Evolutionary conservation across 1,140 invertebrate species (phyloP).

Genomic region (Galleria mellonella): DNA sequence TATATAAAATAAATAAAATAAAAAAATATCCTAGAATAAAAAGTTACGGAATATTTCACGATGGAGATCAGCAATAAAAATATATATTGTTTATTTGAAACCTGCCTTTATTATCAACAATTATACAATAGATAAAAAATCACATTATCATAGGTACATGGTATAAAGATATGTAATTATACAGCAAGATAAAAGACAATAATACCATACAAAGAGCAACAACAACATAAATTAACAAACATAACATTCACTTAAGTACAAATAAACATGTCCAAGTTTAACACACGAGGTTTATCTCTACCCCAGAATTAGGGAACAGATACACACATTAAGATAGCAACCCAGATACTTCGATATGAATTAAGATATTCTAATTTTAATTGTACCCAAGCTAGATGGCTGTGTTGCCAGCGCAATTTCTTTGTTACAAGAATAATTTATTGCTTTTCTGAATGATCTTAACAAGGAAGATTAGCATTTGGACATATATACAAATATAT

Average conservation of each 20-base stretch:
- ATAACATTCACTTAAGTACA: conserved; percentile 54
- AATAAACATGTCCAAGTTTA: conserved; percentile 60
- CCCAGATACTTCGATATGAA: conserved; percentile 70
- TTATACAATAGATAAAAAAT: too few species aligned
- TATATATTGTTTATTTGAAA: too few species aligned
- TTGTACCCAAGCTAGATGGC: conserved; percentile 31
- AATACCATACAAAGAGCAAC: background rate
- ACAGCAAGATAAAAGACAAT: background rate
- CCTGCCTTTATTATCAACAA: too few species aligned
- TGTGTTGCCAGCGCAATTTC: conserved; percentile 38
- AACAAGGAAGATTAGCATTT: too few species aligned
- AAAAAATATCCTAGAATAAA: too few species aligned
- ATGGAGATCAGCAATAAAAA: too few species aligned
- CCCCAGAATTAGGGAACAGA: conserved; percentile 62
- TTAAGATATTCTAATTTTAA: conserved; percentile 74
- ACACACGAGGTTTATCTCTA: conserved; percentile 54
- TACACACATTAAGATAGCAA: conserved; percentile 67
- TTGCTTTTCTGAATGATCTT: background rate
- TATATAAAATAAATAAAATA: too few species aligned
- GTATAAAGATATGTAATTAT: too few species aligned
- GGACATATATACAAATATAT: too few species aligned
- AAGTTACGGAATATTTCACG: too few species aligned
- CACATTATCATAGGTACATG: too few species aligned
- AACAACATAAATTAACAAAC: conserved; percentile 22
- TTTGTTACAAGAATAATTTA: conserved; percentile 23